Percentiles rank a stretch among this genome's conserved stretches.
These are phyloP conservation scores for Caerostris extrusa DNA, from an alignment of 1,140 invertebrate genomes.

Conservation along the genomic window DNA sequence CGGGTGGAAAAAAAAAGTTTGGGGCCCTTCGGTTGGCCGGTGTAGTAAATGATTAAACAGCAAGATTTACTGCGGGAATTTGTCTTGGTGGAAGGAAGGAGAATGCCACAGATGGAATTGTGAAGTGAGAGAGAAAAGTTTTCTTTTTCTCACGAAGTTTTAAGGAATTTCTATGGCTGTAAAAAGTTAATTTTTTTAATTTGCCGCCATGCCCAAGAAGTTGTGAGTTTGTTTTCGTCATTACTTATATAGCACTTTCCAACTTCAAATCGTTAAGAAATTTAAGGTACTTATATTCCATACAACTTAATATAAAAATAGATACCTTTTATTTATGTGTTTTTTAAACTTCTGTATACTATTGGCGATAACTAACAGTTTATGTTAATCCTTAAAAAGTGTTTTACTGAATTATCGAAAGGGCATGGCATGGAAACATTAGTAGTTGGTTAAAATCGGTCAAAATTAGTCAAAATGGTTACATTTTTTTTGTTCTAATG, in stretches of 20 bases:
- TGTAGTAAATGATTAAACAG: conserved; percentile 59
- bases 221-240: neutral
- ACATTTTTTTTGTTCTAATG: too few relatives aligned
- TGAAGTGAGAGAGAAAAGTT: neutral
- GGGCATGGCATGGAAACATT: too few relatives aligned
- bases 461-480: too few relatives aligned
- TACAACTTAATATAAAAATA: too few relatives aligned
- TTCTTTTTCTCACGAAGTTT: neutral
- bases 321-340: too few relatives aligned
- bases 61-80: conserved; percentile 34
- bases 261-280: too few relatives aligned
- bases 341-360: too few relatives aligned
- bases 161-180: neutral
- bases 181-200: conserved; percentile 19
- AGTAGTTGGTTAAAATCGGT: too few relatives aligned
- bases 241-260: neutral
- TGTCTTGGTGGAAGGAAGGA: neutral
- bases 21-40: neutral
- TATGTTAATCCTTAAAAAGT: too few relatives aligned
- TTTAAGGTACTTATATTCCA: too few relatives aligned
- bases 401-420: too few relatives aligned
- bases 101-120: neutral
- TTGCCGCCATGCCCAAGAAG: neutral
- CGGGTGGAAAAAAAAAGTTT: neutral
- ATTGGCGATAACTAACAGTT: too few relatives aligned